Percentiles rank a stretch among this genome's conserved stretches.
phyloP scores from a whole-genome alignment of 2,797 vertebrate species.

The Acanthurus lineatus region DNA sequence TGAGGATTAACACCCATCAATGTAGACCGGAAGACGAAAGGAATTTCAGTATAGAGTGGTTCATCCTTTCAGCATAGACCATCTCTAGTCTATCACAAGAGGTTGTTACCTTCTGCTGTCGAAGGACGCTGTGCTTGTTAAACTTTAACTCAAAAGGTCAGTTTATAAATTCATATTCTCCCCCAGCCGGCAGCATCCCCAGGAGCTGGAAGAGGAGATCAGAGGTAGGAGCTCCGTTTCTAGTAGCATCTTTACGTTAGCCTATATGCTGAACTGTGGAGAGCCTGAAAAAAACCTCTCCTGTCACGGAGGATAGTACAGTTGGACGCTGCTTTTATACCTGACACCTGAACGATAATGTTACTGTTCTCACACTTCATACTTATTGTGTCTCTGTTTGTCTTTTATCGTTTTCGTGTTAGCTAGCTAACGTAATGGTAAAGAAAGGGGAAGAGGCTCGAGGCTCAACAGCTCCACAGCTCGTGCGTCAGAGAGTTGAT shows the following conservation, averaged over 20 bases:
- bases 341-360: not conserved
- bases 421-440: not conserved
- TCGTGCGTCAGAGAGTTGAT: not conserved
- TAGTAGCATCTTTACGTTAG: slow-evolving; percentile 42
- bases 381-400: accelerated
- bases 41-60: not conserved
- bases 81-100: slow-evolving; percentile 17
- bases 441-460: not conserved
- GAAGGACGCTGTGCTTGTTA: slow-evolving; percentile 26
- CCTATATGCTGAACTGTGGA: not conserved
- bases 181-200: slow-evolving; percentile 27
- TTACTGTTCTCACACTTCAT: not conserved
- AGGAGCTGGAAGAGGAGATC: slow-evolving; percentile 17
- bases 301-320: not conserved
- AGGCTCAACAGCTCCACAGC: not conserved
- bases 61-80: accelerated
- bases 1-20: not conserved
- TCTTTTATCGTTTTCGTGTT: accelerated
- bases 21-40: not conserved
- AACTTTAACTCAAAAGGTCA: slow-evolving; percentile 33
- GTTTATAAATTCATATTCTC: accelerated
- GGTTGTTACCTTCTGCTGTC: not conserved
- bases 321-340: not conserved
- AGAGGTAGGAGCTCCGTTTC: slow-evolving; percentile 32
- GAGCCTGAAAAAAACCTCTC: not conserved